phyloP scores from a whole-genome alignment of 2,888 invertebrate genomes.

The Plebejus argus region DNA sequence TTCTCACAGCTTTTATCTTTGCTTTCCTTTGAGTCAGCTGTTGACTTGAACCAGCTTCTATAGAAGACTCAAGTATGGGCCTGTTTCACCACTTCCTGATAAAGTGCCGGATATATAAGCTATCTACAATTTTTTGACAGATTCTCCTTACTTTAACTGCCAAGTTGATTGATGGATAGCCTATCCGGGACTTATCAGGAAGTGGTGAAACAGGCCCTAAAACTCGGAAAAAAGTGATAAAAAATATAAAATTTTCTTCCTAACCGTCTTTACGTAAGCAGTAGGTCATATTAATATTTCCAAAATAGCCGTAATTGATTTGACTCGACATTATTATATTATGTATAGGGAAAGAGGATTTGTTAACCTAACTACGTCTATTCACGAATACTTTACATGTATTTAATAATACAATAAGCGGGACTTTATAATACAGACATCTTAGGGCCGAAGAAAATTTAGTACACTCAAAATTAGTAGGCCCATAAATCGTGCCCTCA shows the following conservation, averaged over 20 bases:
- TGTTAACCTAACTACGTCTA: conserved; percentile 10
- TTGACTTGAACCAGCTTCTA: neutral
- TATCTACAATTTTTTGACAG: too few relatives aligned
- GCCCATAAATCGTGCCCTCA: neutral
- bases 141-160: too few relatives aligned
- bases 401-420: neutral
- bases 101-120: too few relatives aligned
- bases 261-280: neutral
- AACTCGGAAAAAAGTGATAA: neutral
- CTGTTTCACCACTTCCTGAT: too few relatives aligned
- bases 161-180: too few relatives aligned
- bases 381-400: neutral
- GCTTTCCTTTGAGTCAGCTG: neutral
- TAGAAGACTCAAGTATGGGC: neutral
- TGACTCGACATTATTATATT: neutral
- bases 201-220: neutral
- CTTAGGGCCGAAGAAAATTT: neutral
- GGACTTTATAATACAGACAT: neutral
- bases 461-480: neutral
- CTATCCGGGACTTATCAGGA: too few relatives aligned
- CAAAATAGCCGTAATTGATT: neutral
- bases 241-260: neutral
- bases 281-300: neutral
- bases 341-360: conserved; percentile 13
- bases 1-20: neutral